phyloP scores from a whole-genome alignment of 1,140 invertebrate genomes.

The Bombus breviceps region DNA sequence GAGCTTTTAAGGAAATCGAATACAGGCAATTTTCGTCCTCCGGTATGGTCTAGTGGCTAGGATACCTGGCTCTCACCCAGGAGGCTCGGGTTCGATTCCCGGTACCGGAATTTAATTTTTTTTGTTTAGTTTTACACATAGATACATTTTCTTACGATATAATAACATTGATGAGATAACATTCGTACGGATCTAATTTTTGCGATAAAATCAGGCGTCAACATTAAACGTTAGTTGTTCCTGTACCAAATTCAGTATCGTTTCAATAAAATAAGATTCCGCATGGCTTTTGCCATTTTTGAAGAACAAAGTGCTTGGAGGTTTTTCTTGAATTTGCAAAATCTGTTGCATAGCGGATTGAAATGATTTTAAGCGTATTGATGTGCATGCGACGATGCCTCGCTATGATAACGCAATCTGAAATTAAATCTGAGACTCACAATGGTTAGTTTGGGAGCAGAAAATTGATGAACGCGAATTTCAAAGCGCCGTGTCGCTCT shows the following conservation, averaged over 20 bases:
- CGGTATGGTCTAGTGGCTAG: conserved; percentile 70
- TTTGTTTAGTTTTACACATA: neutral
- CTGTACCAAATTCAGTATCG: no score
- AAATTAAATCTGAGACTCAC: conserved; percentile 55
- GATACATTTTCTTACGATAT: neutral
- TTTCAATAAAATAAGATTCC: neutral
- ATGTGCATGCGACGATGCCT: neutral
- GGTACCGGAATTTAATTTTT: conserved; percentile 51
- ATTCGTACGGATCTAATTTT: neutral
- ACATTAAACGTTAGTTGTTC: neutral
- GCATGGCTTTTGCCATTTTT: no score
- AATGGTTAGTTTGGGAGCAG: conserved; percentile 30
- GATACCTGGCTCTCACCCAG: conserved; percentile 78
- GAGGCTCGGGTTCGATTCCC: conserved; percentile 71
- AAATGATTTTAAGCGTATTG: neutral
- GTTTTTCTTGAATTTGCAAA: neutral
- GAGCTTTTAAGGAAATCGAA: rapidly evolving
- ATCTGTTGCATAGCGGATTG: neutral
- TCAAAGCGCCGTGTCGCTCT: neutral
- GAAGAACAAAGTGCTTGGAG: neutral
- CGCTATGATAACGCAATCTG: conserved; percentile 29
- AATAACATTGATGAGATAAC: neutral
- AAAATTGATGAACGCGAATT: conserved; percentile 7
- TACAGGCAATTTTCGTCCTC: neutral
- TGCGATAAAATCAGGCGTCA: neutral